Conservation (phyloP, 53 echinoderm and acorn worm genomes). For the Arbacia lixula region DNA sequence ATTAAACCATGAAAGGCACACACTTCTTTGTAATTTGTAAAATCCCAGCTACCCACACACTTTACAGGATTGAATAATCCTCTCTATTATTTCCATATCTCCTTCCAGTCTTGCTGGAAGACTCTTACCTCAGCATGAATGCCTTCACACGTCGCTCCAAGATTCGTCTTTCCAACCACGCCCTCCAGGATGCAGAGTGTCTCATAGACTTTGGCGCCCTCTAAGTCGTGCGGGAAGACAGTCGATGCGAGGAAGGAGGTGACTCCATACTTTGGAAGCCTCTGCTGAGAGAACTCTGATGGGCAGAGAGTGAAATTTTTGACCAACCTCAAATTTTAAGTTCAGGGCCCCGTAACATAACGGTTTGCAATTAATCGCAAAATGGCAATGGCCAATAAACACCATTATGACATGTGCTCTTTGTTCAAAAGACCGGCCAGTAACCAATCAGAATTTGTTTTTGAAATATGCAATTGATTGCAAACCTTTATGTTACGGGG, state of each 20-base stretch:
- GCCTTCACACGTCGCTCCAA: conserved; percentile 81
- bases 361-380: neutral
- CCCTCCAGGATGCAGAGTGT: conserved; percentile 69
- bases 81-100: too few relatives aligned
- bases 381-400: neutral
- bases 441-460: neutral
- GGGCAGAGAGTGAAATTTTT: neutral
- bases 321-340: too few relatives aligned
- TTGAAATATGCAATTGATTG: neutral
- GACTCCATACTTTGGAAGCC: conserved; percentile 77
- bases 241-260: conserved; percentile 85
- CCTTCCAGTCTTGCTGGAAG: too few relatives aligned
- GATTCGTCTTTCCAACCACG: conserved; percentile 70
- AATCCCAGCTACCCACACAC: too few relatives aligned
- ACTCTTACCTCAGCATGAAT: conserved; percentile 84
- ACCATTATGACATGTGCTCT: neutral
- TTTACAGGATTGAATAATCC: too few relatives aligned
- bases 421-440: neutral
- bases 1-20: too few relatives aligned
- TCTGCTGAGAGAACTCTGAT: conserved; percentile 74
- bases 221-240: conserved; percentile 77
- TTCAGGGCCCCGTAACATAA: too few relatives aligned
- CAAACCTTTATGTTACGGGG: too few relatives aligned
- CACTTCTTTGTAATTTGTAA: too few relatives aligned
- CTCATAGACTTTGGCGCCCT: conserved; percentile 61